Evolutionary conservation across 2,888 invertebrate genomes (phyloP), one percentile per base, ranked within the genome.

Genomic region (Horisme vitalbata): DNA sequence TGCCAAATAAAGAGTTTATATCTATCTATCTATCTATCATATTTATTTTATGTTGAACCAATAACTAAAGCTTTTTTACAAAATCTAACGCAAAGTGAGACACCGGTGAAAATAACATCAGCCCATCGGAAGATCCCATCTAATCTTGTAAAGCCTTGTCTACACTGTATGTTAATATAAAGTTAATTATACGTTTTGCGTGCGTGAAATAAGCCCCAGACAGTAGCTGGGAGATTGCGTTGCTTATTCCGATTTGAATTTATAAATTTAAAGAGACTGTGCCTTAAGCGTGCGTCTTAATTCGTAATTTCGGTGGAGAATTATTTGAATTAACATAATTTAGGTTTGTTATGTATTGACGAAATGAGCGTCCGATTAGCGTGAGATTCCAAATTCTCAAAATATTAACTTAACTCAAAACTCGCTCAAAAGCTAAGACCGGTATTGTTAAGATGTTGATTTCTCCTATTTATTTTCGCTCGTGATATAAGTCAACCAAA

Each of bases 171-270:
- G 82, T 75, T 81, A 81, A 83, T 81, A 76, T 63, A 75, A 77
- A 75, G 79, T 83, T 84, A 84, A 84, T 84, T 85, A 83, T 83
- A 77, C 76, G 79, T 81, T 83, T 79, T 63, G 72, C 71, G 72
- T 75, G 78, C 79, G 81, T 76, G 67, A 77, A 79, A 74, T 79
- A 77, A 79, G 78, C 82, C 63, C 35, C 55, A 63, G 59, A 63
- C 56, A 37, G 38, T 50, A 68, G 58, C 53, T 66, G 61, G 60
- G 69, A 74, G 74, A 79, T 79, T 72, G 71, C 63, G 46, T 47
- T 66, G 57, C 56, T 65, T 61, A 49, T 63, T 60, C 64, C 61
- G 51, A 65, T 55, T 60, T 59, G 71, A 73, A 74, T 78, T 65
- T 65, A 67, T 66, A 67, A 58, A 69, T 67, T 62, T 58, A 57